A percentile compares a stretch with the other conserved stretches of the same genome.
phyloP scores from a whole-genome alignment of 2,888 invertebrate species.

The Xanthorhoe designata region DNA sequence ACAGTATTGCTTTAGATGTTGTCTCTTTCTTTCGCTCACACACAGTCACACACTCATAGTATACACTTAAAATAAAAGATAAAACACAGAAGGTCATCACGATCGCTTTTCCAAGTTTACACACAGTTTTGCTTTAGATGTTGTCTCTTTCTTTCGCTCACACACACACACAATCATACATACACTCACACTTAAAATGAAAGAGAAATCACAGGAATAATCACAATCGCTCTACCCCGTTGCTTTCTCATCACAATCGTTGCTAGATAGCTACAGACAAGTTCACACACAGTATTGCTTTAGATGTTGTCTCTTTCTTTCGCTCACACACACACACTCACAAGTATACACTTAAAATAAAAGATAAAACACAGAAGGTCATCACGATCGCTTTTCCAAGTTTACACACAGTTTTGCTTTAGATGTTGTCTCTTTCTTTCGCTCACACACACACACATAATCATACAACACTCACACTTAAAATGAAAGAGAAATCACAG shows the following conservation, averaged over 20 bases:
- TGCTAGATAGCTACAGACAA: constrained; percentile 40
- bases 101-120: constrained; percentile 25
- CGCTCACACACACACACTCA: too few species aligned
- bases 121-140: constrained; percentile 39
- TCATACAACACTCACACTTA: too few species aligned
- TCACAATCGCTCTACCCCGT: constrained; percentile 16
- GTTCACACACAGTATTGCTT: constrained; percentile 39
- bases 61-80: too few species aligned
- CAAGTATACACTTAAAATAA: too few species aligned
- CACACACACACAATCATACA: background rate
- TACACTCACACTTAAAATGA: too few species aligned
- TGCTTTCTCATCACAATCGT: too few species aligned
- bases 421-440: constrained; percentile 27
- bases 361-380: too few species aligned
- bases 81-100: too few species aligned
- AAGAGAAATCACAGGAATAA: too few species aligned
- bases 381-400: constrained; percentile 11
- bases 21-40: constrained; percentile 9
- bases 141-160: constrained; percentile 16
- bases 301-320: constrained; percentile 29
- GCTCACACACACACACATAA: background rate
- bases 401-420: constrained; percentile 32
- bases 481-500: too few species aligned
- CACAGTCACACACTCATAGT: too few species aligned
- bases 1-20: constrained; percentile 39